Percentiles rank a stretch among this genome's conserved stretches.
phyloP scores from a whole-genome alignment of 2,888 invertebrate species.

The Metalampra italica region DNA sequence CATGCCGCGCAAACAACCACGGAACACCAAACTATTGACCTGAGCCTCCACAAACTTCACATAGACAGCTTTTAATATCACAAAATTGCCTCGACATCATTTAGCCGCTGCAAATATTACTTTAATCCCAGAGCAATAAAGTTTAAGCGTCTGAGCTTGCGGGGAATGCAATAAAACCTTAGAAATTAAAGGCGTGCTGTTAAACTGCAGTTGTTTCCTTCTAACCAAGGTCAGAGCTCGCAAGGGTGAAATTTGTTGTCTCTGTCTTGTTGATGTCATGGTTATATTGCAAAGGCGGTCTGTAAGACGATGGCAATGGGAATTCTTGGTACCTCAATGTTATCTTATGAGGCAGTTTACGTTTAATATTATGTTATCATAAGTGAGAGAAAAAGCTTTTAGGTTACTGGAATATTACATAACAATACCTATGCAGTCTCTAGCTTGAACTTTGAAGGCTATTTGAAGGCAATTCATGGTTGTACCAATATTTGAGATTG shows the following conservation, averaged over 20 bases:
- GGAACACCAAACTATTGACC: slow-evolving; percentile 69
- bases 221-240: slow-evolving; percentile 57
- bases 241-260: slow-evolving; percentile 48
- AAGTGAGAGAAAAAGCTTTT: slow-evolving; percentile 40
- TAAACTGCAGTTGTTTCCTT: slow-evolving; percentile 64
- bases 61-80: slow-evolving; percentile 74
- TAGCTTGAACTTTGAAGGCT: background rate
- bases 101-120: slow-evolving; percentile 77
- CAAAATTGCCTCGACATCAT: slow-evolving; percentile 73
- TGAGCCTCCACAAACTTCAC: slow-evolving; percentile 59
- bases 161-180: slow-evolving; percentile 76
- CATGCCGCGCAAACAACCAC: slow-evolving; percentile 60
- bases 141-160: slow-evolving; percentile 77
- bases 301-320: slow-evolving; percentile 69
- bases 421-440: no score
- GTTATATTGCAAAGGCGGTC: slow-evolving; percentile 68
- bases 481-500: background rate
- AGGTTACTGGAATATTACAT: no score
- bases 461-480: no score
- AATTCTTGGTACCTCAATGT: slow-evolving; percentile 74
- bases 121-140: slow-evolving; percentile 77
- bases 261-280: slow-evolving; percentile 61
- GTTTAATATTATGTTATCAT: slow-evolving; percentile 65
- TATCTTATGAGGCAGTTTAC: slow-evolving; percentile 65
- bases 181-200: slow-evolving; percentile 63